A percentile compares a stretch with the other conserved stretches of the same genome.
Evolutionary conservation across 2,888 invertebrate genomes (phyloP).

Genomic region (Actias luna): DNA sequence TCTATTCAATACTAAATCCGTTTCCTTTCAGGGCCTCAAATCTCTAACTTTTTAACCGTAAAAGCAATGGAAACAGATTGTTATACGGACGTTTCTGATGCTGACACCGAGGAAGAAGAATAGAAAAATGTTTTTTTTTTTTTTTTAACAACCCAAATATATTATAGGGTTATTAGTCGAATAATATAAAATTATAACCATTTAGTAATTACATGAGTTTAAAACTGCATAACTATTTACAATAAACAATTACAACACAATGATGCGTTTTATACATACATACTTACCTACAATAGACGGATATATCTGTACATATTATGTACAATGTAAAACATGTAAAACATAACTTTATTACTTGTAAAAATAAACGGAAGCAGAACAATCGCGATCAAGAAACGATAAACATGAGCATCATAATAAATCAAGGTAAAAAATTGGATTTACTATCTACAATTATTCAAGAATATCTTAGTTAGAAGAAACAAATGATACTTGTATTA

Average conservation of each 20-base stretch:
- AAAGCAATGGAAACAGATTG: constrained; percentile 66
- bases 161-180: constrained; percentile 12
- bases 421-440: too few species aligned
- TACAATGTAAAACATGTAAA: too few species aligned
- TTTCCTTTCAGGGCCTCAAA: constrained; percentile 66
- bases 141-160: neutral
- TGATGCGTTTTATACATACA: neutral
- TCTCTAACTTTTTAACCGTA: constrained; percentile 65
- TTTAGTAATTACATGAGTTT: neutral
- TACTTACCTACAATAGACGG: too few species aligned
- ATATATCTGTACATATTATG: too few species aligned
- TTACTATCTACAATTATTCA: too few species aligned
- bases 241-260: neutral
- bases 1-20: neutral
- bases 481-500: too few species aligned
- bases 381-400: too few species aligned
- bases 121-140: neutral
- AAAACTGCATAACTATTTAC: neutral
- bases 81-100: constrained; percentile 76
- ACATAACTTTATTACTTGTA: too few species aligned
- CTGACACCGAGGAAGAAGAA: constrained; percentile 66
- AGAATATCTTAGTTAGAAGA: too few species aligned
- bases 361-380: too few species aligned
- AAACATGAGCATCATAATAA: too few species aligned
- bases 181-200: neutral